Conservation (phyloP, 2,797 vertebrate genomes). For the Anisognathus igniventris region DNA sequence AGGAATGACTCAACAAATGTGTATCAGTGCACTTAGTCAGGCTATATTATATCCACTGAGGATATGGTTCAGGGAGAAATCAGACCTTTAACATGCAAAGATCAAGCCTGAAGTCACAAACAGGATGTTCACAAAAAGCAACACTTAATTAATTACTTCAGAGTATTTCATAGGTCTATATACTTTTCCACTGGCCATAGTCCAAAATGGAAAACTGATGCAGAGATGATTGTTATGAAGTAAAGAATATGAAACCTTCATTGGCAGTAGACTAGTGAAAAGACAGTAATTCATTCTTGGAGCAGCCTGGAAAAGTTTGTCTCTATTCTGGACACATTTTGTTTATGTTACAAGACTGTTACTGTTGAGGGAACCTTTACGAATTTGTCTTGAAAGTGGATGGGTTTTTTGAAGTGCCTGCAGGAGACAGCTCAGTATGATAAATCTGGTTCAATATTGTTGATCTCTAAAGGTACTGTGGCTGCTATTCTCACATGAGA, state of each 20-base stretch:
- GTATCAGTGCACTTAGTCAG: neutral
- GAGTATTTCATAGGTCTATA: neutral
- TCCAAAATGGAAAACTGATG: slow-evolving; percentile 44
- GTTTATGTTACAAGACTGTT: slow-evolving; percentile 37
- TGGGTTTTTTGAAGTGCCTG: slow-evolving; percentile 27
- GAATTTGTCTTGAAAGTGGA: slow-evolving; percentile 33
- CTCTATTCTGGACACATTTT: neutral
- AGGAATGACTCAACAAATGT: neutral
- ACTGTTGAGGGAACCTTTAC: neutral
- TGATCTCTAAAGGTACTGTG: slow-evolving; percentile 46
- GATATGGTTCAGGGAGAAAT: neutral
- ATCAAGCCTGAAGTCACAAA: neutral
- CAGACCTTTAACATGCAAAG: slow-evolving; percentile 10
- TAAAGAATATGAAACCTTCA: slow-evolving; percentile 13
- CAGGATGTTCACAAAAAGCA: slow-evolving; percentile 20
- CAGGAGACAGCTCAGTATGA: slow-evolving; percentile 29
- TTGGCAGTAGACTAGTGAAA: slow-evolving; percentile 27
- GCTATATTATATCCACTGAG: neutral
- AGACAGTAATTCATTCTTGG: neutral
- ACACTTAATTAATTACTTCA: slow-evolving; percentile 24
- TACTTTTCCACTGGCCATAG: slow-evolving; percentile 33
- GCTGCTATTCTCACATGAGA: slow-evolving; percentile 39
- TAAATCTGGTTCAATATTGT: slow-evolving; percentile 19
- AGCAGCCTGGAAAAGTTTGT: slow-evolving; percentile 10
- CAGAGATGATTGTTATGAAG: slow-evolving; percentile 5